Base-by-base conservation (phyloP, 2,888 invertebrate species). In the Thera britannica region DNA sequence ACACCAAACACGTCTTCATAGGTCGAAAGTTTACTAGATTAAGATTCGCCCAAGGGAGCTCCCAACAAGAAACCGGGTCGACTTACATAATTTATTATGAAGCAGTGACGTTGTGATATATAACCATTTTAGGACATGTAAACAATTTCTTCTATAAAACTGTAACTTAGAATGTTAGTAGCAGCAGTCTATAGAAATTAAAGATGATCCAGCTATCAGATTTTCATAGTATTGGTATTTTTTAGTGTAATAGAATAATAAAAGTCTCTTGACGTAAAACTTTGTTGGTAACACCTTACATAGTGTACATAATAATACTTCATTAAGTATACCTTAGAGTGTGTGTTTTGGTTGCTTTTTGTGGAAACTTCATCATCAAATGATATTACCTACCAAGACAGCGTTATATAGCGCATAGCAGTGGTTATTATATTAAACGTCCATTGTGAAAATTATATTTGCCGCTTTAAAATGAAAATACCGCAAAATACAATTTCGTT, bases 51-150 rank as follows among this genome's bases (percentile, higher is more conserved):
- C 46, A 12, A 46, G 56, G 64, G 56, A 60, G 60, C 51, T 51
- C 41, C 52, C 11, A 46, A 12, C 54, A 38, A 12, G 8, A n/a
- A 61, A 41, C 38, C 7, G 36, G 46, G 48, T 58, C 54, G 62
- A 65, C 55, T 62, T 58, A 23, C n/a, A 23, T 61, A 54, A 44
- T 48, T 54, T 46, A 55, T 54, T 54, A 44, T 52, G n/a, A 56
- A 68, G 62, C 62, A 56, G 58, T 69, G 62, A 56, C 56, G 58
- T 36, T 69, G 65, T 64, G 68, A 68, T 68, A 68, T 61, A 44
- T 23, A 23, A 58, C 49, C 6, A 56, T 49, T 59, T 4, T 49
- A 62, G 5, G 36, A 57, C 46, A 57, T 23, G 41, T 49, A 60
- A 38, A 49, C 52, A 51, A 35, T 36, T 49, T 51, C 7, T 58